Base-by-base conservation (phyloP, 2,888 invertebrate genomes). In the Drosophila anomalata region DNA sequence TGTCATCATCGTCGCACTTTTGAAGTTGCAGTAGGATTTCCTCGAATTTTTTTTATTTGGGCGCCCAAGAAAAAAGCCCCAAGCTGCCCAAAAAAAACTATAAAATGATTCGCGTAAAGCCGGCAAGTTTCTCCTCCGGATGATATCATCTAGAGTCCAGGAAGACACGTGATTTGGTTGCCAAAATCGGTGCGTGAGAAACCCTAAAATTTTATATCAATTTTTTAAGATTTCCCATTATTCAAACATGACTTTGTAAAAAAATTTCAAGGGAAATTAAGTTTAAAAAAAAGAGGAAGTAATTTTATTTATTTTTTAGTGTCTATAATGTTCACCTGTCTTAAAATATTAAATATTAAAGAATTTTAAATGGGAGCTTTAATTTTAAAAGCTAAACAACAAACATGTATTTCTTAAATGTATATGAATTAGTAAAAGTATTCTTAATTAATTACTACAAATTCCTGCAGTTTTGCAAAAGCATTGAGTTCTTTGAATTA, bases 91-190 rank as follows among this genome's bases (percentile, higher is more conserved):
- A 26, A 9, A 29, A 29, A 29, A 65, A 58, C 61, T 73, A 73
- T 68, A 62, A 73, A 62, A 57, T 68, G 39, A 75, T 69, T 63
- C 73, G 63, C 47, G 26, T 29, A 22, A 51, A 8, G 29, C 26
- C 20, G 22, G 2, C 17, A 41, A 73, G 70, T 70, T 73, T 70
- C 73, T 70, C 70, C 36, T n/a, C 12, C 29, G 52, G 78, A 74
- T 88, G 81, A 87, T 84, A 88, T 84, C 87, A 88, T 67, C 26
- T 56, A 2, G 29, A 24, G 36, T 68, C 50, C 41, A 55, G 36
- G 47, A 52, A 61, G 24, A 77, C 81, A 86, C 83, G 83, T 88
- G 84, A 83, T 67, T 60, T 61, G 82, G 51, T 56, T 82, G 53
- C 73, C 39, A 55, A 75, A 73, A 61, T 42, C 24, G 9, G 26